phyloP scores from a whole-genome alignment of 2,888 invertebrate species.

The Agrotis puta region DNA sequence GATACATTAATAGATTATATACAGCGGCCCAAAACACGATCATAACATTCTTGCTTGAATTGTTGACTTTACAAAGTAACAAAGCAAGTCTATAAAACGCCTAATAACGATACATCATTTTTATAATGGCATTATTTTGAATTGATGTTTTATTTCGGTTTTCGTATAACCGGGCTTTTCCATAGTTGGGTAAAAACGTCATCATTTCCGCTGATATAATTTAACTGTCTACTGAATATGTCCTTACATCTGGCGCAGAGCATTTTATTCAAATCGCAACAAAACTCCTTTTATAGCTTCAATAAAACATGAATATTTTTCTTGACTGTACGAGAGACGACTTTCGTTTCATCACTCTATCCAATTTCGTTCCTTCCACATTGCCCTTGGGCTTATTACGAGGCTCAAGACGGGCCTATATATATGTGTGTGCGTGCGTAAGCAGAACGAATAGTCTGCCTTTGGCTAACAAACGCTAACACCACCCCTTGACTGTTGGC shows the following conservation, averaged over 20 bases:
- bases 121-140: not conserved
- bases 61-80: not conserved
- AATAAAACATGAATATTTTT: slow-evolving; percentile 77
- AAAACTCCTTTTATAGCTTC: slow-evolving; percentile 69
- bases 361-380: slow-evolving; percentile 75
- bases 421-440: slow-evolving; percentile 69
- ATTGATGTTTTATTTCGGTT: too few relatives aligned
- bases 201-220: slow-evolving; percentile 52
- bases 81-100: not conserved
- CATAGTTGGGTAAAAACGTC: not conserved
- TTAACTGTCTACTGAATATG: slow-evolving; percentile 42
- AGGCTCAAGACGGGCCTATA: slow-evolving; percentile 66
- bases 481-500: slow-evolving; percentile 58
- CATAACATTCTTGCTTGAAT: not conserved
- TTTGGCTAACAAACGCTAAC: slow-evolving; percentile 68
- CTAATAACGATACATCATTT: not conserved
- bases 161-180: too few relatives aligned
- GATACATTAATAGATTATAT: slow-evolving; percentile 47
- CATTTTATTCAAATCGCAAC: slow-evolving; percentile 62
- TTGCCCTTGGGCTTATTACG: slow-evolving; percentile 79
- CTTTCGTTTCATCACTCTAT: slow-evolving; percentile 77
- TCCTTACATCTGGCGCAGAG: slow-evolving; percentile 46
- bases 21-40: slow-evolving; percentile 5
- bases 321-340: slow-evolving; percentile 61
- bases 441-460: slow-evolving; percentile 70